phyloP scores from a whole-genome alignment of 2,797 vertebrate genomes.

The Thunnus albacares region DNA sequence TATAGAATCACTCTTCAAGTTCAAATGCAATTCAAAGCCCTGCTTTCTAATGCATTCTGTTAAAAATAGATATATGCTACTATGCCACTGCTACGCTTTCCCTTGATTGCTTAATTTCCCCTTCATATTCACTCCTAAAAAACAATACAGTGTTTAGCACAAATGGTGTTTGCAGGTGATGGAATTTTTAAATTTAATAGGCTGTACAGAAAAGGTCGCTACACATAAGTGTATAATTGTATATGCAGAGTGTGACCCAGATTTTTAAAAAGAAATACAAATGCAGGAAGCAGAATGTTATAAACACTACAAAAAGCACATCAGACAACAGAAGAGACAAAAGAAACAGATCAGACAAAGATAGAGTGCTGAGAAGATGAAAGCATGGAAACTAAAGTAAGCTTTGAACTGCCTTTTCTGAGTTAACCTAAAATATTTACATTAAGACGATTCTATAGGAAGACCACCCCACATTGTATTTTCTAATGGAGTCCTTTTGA shows the following conservation, averaged over 20 bases:
- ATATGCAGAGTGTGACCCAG: slow-evolving; percentile 11
- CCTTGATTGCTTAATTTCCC: neutral
- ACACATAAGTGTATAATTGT: slow-evolving; percentile 21
- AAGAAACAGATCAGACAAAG: neutral
- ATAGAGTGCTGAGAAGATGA: slow-evolving; percentile 27
- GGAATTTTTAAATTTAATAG: slow-evolving; percentile 4
- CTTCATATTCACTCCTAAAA: slow-evolving; percentile 7
- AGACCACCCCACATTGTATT: slow-evolving; percentile 48
- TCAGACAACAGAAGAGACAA: slow-evolving; percentile 10
- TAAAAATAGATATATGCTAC: neutral
- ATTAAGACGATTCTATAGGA: slow-evolving; percentile 57
- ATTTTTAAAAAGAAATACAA: slow-evolving; percentile 26
- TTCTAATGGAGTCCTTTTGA: slow-evolving; percentile 53
- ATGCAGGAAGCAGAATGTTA: slow-evolving; percentile 12
- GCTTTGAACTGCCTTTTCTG: slow-evolving; percentile 48
- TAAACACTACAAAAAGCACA: slow-evolving; percentile 10
- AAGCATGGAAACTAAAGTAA: slow-evolving; percentile 39
- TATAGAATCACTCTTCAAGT: neutral
- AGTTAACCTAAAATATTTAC: slow-evolving; percentile 73
- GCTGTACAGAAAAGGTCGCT: neutral
- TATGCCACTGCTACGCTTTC: neutral
- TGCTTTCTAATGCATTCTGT: neutral
- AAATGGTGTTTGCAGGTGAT: slow-evolving; percentile 1
- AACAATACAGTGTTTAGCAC: neutral
- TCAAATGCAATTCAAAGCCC: slow-evolving; percentile 1